Percentiles rank a stretch among this genome's conserved stretches.
Conservation (phyloP, 2,113 vertebrate genomes). For the Cavia aperea region DNA sequence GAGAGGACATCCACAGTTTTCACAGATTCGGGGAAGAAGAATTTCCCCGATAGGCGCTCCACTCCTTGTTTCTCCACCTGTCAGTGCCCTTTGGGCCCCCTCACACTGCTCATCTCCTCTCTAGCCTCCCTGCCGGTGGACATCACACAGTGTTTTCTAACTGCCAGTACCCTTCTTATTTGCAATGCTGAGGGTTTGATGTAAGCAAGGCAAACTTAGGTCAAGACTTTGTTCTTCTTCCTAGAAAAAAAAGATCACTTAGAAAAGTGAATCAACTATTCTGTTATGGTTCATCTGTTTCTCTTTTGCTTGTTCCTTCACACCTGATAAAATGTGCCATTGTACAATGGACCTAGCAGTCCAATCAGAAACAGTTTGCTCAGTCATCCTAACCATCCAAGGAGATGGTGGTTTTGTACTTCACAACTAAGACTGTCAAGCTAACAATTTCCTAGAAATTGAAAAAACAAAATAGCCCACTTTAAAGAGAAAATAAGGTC, state of each 20-base stretch:
- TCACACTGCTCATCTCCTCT: background rate
- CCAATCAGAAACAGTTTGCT: constrained; percentile 11
- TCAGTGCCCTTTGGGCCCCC: background rate
- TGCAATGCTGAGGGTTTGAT: background rate
- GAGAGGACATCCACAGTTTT: background rate
- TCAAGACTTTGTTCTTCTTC: constrained; percentile 35
- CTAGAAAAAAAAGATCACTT: constrained; percentile 37
- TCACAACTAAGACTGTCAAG: constrained; percentile 32
- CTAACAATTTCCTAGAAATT: constrained; percentile 59
- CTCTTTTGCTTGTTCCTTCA: constrained; percentile 18
- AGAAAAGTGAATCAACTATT: constrained; percentile 49
- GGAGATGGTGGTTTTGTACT: constrained; percentile 29
- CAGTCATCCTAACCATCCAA: background rate
- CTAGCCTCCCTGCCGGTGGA: no score
- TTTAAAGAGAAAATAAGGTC: constrained; percentile 61
- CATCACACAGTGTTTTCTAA: background rate
- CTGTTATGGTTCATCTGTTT: constrained; percentile 59
- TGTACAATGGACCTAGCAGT: background rate
- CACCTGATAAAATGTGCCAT: background rate
- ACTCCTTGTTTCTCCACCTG: background rate
- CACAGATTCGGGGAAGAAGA: rapidly evolving
- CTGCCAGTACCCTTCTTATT: background rate
- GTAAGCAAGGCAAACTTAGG: background rate
- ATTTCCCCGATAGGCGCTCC: background rate
- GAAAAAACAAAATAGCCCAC: constrained; percentile 27